These are phyloP conservation scores for Meriones psammophilus DNA, from an alignment of 2,797 vertebrate genomes.

Conservation along the genomic window DNA sequence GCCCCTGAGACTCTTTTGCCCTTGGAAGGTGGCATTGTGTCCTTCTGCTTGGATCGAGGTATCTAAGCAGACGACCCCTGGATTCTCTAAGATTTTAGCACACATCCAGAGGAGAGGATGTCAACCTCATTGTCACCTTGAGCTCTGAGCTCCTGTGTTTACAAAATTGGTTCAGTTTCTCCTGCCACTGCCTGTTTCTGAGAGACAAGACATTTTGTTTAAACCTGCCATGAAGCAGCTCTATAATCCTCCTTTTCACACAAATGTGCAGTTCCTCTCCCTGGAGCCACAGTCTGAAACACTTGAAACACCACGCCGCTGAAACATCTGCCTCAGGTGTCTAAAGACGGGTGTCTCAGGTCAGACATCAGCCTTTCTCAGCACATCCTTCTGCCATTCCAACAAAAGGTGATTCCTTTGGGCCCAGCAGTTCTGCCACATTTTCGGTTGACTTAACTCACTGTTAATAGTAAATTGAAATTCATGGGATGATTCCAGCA, in stretches of 20 bases:
- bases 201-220: constrained; percentile 27
- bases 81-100: background rate
- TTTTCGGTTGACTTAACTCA: constrained; percentile 17
- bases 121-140: background rate
- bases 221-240: background rate
- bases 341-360: background rate
- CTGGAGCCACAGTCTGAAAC: background rate
- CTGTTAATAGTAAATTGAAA: constrained; percentile 41
- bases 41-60: background rate
- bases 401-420: background rate
- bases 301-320: background rate
- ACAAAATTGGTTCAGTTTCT: constrained; percentile 39
- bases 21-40: background rate
- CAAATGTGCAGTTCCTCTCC: background rate
- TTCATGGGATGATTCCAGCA: background rate
- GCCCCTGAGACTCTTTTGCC: background rate
- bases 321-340: background rate
- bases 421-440: background rate
- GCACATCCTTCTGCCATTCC: background rate
- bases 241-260: background rate
- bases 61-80: background rate
- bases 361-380: background rate
- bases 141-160: background rate
- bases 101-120: background rate
- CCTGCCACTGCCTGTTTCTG: constrained; percentile 25